phyloP scores from a whole-genome alignment of 2,113 vertebrate genomes.

The Peromyscus polionotus region DNA sequence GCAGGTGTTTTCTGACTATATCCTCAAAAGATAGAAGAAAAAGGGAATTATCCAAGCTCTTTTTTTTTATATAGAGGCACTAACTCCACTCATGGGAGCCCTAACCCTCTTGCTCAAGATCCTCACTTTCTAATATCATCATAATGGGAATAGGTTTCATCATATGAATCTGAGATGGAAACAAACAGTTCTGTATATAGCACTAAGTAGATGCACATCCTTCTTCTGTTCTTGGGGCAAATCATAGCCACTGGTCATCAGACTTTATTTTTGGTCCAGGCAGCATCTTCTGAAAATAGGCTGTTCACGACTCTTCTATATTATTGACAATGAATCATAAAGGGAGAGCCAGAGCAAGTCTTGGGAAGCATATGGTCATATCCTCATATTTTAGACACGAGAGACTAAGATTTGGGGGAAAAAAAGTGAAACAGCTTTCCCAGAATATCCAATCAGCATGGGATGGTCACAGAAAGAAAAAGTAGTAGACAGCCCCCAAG shows the following conservation, averaged over 20 bases:
- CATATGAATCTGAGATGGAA: not conserved
- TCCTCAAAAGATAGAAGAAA: not conserved
- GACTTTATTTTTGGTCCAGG: conserved; percentile 7
- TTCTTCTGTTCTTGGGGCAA: conserved; percentile 3
- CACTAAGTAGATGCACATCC: not conserved
- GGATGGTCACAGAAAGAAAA: conserved; percentile 66
- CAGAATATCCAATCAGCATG: conserved; percentile 36
- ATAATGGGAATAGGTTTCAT: not conserved
- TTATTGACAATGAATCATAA: conserved; percentile 69
- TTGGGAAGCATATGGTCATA: conserved; percentile 56
- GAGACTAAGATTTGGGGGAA: conserved; percentile 43
- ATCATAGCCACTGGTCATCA: conserved; percentile 23
- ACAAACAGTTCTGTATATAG: not conserved
- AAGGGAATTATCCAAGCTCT: not conserved
- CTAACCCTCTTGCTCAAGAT: not conserved
- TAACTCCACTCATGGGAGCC: not conserved
- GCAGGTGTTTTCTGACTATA: not conserved
- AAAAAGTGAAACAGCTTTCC: conserved; percentile 61
- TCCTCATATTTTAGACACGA: conserved; percentile 71
- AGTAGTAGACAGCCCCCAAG: conserved; percentile 18
- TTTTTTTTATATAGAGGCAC: not conserved
- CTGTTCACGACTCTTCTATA: conserved; percentile 42
- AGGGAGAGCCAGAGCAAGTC: conserved; percentile 19
- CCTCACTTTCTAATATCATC: not conserved
- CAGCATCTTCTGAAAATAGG: conserved; percentile 57